phyloP scores from a whole-genome alignment of 2,888 invertebrate genomes.

The Calliopum simillimum region DNA sequence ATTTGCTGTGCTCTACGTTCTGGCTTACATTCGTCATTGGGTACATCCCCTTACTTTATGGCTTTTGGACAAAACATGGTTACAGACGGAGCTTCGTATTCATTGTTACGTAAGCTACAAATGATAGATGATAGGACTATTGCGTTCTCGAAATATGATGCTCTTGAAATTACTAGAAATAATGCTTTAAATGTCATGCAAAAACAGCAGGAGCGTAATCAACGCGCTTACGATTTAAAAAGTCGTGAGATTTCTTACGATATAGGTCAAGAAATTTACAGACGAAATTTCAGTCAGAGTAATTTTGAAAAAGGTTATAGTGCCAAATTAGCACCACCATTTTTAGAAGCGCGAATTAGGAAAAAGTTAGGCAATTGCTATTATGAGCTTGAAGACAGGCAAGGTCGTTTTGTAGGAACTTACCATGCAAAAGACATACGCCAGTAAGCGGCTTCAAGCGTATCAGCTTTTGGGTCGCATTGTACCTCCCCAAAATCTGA shows the following conservation, averaged over 20 bases:
- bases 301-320: no score
- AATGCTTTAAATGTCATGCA: not conserved
- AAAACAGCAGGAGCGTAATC: conserved; percentile 16
- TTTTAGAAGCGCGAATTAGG: not conserved
- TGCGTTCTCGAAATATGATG: conserved; percentile 17
- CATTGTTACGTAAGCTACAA: conserved; percentile 27
- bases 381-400: conserved; percentile 7
- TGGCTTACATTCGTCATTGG: conserved; percentile 25
- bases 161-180: conserved; percentile 11
- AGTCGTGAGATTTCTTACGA: conserved; percentile 10
- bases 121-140: conserved; percentile 30
- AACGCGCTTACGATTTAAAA: conserved; percentile 16
- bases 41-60: conserved; percentile 31
- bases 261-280: conserved; percentile 21
- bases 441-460: not conserved
- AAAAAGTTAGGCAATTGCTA: conserved; percentile 8
- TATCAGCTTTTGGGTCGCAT: not conserved
- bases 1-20: conserved; percentile 34
- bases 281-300: conserved; percentile 25
- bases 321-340: not conserved
- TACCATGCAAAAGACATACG: conserved; percentile 10
- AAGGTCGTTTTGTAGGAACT: not conserved
- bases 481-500: not conserved
- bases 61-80: conserved; percentile 32
- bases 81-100: conserved; percentile 17